A percentile compares a stretch with the other conserved stretches of the same genome.
phyloP scores from a whole-genome alignment of 2,113 vertebrate species.

The Tamias sibiricus region DNA sequence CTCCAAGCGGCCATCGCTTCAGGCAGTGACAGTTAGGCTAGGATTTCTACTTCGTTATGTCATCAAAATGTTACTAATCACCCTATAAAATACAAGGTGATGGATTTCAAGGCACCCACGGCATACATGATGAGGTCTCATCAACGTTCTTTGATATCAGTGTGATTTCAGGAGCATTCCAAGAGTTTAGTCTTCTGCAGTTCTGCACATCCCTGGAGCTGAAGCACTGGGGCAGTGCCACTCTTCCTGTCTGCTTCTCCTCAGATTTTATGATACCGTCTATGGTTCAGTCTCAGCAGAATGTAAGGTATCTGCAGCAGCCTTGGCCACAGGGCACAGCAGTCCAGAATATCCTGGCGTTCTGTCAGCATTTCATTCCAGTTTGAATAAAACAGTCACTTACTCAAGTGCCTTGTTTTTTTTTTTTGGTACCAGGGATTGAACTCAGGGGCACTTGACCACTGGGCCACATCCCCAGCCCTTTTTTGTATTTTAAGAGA shows the following conservation, averaged over 20 bases:
- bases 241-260: not conserved
- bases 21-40: not conserved
- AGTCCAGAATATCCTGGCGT: conserved; percentile 48
- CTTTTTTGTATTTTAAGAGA: too few species aligned
- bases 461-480: too few species aligned
- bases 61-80: not conserved
- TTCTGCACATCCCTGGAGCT: not conserved
- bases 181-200: not conserved
- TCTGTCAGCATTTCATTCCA: not conserved
- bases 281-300: conserved; percentile 11
- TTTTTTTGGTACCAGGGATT: too few species aligned
- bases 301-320: not conserved
- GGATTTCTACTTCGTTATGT: not conserved
- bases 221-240: not conserved
- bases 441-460: too few species aligned
- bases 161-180: not conserved
- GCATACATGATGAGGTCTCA: not conserved
- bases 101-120: not conserved
- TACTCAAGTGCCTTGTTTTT: not conserved
- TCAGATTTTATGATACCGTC: not conserved
- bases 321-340: conserved; percentile 40
- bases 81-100: not conserved
- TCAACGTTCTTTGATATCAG: not conserved
- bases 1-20: too few species aligned
- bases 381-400: conserved; percentile 31